A percentile compares a stretch with the other conserved stretches of the same genome.
Conservation (phyloP, 2,113 vertebrate genomes). For the Mus spicilegus region DNA sequence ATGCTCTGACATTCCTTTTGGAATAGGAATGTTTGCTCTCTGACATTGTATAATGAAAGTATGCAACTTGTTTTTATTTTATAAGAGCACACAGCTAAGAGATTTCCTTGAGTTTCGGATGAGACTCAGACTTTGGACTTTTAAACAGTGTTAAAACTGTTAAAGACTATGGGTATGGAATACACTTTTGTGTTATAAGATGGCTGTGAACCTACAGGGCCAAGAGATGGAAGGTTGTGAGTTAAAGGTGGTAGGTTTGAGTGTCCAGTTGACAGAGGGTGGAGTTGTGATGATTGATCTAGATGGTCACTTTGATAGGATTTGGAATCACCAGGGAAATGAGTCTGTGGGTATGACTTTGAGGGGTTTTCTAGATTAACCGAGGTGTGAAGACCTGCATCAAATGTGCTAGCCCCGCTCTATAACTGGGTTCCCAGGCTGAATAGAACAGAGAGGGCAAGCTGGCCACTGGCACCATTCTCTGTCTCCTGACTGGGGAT, state of each 20-base stretch:
- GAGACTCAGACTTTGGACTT: slow-evolving; percentile 12
- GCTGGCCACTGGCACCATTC: background rate
- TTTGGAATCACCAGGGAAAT: background rate
- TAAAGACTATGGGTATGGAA: background rate
- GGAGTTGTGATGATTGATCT: background rate
- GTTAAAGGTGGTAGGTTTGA: background rate
- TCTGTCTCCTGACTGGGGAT: background rate
- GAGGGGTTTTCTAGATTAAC: background rate
- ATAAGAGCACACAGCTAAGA: background rate
- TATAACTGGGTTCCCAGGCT: background rate
- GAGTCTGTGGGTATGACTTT: background rate
- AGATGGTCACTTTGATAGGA: background rate
- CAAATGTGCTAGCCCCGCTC: background rate
- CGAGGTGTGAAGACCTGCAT: background rate
- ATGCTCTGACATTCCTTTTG: background rate
- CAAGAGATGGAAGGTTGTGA: background rate
- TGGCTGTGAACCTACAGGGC: background rate
- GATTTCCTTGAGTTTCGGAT: background rate
- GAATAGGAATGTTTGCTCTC: background rate
- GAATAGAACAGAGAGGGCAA: background rate
- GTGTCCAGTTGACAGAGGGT: background rate
- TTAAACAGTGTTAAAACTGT: background rate
- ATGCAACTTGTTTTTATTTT: background rate
- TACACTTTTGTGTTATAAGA: background rate
- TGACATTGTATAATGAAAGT: background rate